Percentiles rank a stretch among this genome's conserved stretches.
These are phyloP conservation scores for Hypomesus transpacificus DNA, from an alignment of 2,113 vertebrate genomes.

Conservation along the genomic window DNA sequence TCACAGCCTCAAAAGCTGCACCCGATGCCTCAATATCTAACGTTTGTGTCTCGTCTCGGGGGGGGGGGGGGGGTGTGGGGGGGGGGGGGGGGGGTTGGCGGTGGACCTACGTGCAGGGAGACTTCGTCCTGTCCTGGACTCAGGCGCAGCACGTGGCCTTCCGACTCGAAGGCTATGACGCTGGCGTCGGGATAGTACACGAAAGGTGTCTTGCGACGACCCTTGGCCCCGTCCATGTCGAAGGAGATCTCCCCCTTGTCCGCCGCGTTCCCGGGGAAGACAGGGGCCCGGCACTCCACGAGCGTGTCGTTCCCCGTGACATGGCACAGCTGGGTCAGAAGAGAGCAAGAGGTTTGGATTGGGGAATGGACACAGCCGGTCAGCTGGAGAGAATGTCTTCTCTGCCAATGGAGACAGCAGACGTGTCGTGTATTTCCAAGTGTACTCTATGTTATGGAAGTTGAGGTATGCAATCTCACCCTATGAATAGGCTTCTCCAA, in stretches of 20 bases:
- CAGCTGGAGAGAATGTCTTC: too few species aligned
- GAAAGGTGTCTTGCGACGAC: slow-evolving; percentile 62
- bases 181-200: slow-evolving; percentile 70
- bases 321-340: slow-evolving; percentile 68
- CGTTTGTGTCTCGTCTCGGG: too few species aligned
- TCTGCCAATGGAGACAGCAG: background rate
- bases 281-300: slow-evolving; percentile 76
- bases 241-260: slow-evolving; percentile 72
- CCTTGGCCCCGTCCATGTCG: slow-evolving; percentile 69
- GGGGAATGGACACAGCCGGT: too few species aligned
- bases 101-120: slow-evolving; percentile 77
- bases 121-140: slow-evolving; percentile 76
- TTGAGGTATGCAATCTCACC: slow-evolving; percentile 24
- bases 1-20: too few species aligned
- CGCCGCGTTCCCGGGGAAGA: slow-evolving; percentile 53
- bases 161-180: slow-evolving; percentile 63
- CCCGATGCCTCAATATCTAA: too few species aligned
- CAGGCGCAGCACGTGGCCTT: slow-evolving; percentile 60
- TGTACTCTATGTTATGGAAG: too few species aligned
- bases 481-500: background rate
- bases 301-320: slow-evolving; percentile 37
- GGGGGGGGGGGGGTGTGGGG: too few species aligned
- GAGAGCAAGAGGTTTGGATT: background rate
- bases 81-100: too few species aligned
- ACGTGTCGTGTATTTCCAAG: slow-evolving; percentile 1